Conservation (phyloP, 2,113 vertebrate genomes). For the Takifugu flavidus region DNA sequence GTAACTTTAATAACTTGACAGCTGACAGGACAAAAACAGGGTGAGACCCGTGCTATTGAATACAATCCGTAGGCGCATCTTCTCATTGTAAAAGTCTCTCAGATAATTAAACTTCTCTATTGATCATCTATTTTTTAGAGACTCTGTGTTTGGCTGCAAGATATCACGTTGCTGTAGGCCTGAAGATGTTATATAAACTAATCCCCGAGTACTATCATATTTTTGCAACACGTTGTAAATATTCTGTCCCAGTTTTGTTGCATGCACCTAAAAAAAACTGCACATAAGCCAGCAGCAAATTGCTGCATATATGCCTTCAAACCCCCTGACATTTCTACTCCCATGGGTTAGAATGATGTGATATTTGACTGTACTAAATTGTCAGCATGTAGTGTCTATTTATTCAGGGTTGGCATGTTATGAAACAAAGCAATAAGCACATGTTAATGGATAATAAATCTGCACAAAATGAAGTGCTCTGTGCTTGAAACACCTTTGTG, state of each 20-base stretch:
- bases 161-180: slow-evolving; percentile 40
- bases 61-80: too few relatives aligned
- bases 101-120: too few relatives aligned
- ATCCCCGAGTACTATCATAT: background rate
- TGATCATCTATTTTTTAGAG: background rate
- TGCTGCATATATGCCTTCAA: background rate
- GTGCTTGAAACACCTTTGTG: background rate
- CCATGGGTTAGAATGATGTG: too few relatives aligned
- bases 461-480: too few relatives aligned
- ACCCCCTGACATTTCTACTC: too few relatives aligned
- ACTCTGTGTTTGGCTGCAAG: slow-evolving; percentile 21
- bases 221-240: background rate
- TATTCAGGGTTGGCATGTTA: too few relatives aligned
- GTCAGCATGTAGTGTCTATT: too few relatives aligned
- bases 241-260: background rate
- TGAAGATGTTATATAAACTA: slow-evolving; percentile 51
- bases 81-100: too few relatives aligned
- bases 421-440: too few relatives aligned
- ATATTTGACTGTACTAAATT: too few relatives aligned
- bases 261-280: background rate
- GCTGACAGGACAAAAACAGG: slow-evolving; percentile 28
- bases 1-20: slow-evolving; percentile 49
- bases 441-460: too few relatives aligned
- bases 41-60: slow-evolving; percentile 14
- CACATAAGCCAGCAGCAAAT: background rate